Evolutionary conservation across 2,888 invertebrate genomes (phyloP).

Genomic region (Neuroscelio doddi): DNA sequence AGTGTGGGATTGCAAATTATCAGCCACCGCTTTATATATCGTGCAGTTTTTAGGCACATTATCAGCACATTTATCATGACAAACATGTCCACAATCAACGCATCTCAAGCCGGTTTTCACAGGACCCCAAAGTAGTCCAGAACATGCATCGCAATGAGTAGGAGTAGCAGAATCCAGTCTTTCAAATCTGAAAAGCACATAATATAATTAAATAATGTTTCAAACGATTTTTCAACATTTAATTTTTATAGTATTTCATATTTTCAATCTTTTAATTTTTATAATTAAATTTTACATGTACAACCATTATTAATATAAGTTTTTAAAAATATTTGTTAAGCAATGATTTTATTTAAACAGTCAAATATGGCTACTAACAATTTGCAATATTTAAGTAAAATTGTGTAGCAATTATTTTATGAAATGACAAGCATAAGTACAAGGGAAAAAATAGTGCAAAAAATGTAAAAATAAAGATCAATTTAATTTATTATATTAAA

Average conservation of each 20-base stretch:
- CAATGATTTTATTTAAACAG: too few relatives aligned
- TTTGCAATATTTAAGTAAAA: too few relatives aligned
- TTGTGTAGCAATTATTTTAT: too few relatives aligned
- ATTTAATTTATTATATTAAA: too few relatives aligned
- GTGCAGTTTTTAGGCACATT: constrained; percentile 90
- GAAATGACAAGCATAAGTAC: too few relatives aligned
- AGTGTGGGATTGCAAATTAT: constrained; percentile 74
- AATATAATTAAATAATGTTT: constrained; percentile 3
- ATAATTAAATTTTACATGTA: not conserved
- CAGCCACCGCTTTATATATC: constrained; percentile 80
- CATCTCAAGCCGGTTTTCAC: constrained; percentile 85
- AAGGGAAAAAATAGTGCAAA: too few relatives aligned
- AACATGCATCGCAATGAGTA: constrained; percentile 92
- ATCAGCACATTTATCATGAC: constrained; percentile 95
- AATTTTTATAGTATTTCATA: not conserved
- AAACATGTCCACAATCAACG: constrained; percentile 94
- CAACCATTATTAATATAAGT: not conserved
- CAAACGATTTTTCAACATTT: not conserved
- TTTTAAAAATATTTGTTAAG: too few relatives aligned
- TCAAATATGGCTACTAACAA: too few relatives aligned
- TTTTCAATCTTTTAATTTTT: not conserved
- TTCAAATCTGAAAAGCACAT: constrained; percentile 79
- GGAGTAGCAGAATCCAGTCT: constrained; percentile 89
- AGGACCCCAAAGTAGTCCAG: constrained; percentile 92
- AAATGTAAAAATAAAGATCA: too few relatives aligned